Percentiles rank a stretch among this genome's conserved stretches.
Evolutionary conservation across 2,113 vertebrate species (phyloP).

Genomic region (Sarotherodon lohbergeri): DNA sequence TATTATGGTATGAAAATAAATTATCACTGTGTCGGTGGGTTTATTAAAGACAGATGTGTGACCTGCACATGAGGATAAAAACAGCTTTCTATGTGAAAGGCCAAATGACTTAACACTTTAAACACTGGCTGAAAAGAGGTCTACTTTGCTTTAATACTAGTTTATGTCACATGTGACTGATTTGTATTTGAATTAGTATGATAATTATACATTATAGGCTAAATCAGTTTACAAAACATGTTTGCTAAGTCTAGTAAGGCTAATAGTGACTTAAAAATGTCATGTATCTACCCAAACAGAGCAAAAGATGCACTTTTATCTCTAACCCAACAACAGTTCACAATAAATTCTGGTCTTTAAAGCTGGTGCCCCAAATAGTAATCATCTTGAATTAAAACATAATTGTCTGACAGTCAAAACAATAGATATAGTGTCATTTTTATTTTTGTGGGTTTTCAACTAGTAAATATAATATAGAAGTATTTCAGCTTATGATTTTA

Average conservation of each 20-base stretch:
- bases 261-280: neutral
- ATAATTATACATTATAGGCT: neutral
- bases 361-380: neutral
- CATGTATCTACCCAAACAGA: neutral
- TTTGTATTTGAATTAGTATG: neutral
- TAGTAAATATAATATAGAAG: neutral
- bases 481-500: neutral
- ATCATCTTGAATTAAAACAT: neutral
- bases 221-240: neutral
- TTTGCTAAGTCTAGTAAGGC: neutral
- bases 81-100: neutral
- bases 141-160: neutral
- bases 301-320: neutral
- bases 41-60: constrained; percentile 37
- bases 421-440: neutral
- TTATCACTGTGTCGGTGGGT: neutral
- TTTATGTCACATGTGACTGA: neutral
- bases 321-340: neutral
- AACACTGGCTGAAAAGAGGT: neutral
- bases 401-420: neutral
- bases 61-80: neutral
- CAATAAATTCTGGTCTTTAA: neutral
- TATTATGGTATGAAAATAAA: constrained; percentile 36
- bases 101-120: neutral
- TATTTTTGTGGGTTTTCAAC: neutral